A percentile compares a stretch with the other conserved stretches of the same genome.
phyloP scores from a whole-genome alignment of 1,140 invertebrate genomes.

The Trachymyrmex cornetzi region DNA sequence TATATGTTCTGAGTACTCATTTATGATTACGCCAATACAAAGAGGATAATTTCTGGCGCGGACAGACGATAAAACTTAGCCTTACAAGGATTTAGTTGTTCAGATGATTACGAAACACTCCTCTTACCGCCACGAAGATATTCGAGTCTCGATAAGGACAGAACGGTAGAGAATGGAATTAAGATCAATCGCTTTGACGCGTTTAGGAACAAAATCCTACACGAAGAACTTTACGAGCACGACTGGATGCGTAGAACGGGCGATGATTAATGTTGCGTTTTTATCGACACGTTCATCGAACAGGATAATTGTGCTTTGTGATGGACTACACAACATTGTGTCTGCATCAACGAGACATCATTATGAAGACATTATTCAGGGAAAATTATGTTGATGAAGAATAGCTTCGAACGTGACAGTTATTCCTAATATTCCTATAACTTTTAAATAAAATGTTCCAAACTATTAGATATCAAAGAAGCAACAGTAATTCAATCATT shows the following conservation, averaged over 20 bases:
- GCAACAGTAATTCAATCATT: too few relatives aligned
- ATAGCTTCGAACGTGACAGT: neutral
- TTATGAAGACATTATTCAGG: conserved; percentile 55
- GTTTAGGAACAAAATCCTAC: conserved; percentile 68
- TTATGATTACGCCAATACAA: conserved; percentile 13
- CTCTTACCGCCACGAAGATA: conserved; percentile 52
- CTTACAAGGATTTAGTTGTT: conserved; percentile 67
- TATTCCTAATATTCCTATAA: neutral
- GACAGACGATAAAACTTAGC: conserved; percentile 13
- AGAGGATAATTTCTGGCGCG: neutral
- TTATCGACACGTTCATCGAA: conserved; percentile 71
- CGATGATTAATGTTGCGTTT: conserved; percentile 71
- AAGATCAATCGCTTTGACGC: conserved; percentile 71
- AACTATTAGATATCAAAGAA: too few relatives aligned
- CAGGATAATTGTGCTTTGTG: conserved; percentile 61
- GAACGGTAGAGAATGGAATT: conserved; percentile 65
- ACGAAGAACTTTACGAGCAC: conserved; percentile 10
- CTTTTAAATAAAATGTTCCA: neutral
- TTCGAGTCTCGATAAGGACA: conserved; percentile 47
- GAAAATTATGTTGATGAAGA: neutral
- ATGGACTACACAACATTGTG: conserved; percentile 32
- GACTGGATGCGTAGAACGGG: conserved; percentile 7
- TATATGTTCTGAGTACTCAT: conserved; percentile 27
- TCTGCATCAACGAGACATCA: conserved; percentile 33
- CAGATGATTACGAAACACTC: conserved; percentile 42